Base-by-base conservation (phyloP, 2,888 invertebrate genomes). In the Melieria crassipennis region DNA sequence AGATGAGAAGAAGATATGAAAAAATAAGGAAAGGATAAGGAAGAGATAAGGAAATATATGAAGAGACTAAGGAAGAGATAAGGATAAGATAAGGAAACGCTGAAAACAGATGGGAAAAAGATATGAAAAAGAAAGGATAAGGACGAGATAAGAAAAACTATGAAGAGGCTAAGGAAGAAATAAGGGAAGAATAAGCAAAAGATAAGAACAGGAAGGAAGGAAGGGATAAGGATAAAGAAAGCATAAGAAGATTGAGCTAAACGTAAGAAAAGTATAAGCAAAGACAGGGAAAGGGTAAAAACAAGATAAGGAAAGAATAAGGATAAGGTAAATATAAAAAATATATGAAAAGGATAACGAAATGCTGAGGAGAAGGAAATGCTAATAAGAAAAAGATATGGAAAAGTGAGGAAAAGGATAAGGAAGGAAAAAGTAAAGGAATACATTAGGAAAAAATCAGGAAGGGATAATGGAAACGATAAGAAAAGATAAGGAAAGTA, bases 71-170 rank as follows among this genome's bases (percentile, higher is more conserved):
- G 50, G 11, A 48, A 11, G 11, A 11, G 50, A 11, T 1, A 48
- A 11, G 50, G 50, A 48, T 1, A 11, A 48, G 50, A 10, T 10
- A 48, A 48, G 50, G 50, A 11, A 48, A 7, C 0, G 13, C 11
- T n/a, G 5, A 52, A 4, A 48, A 2, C 16, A 16, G 16, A 16
- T 16, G 16, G 16, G 16, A 16, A 61, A 61, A 61, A 13, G 7
- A 61, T 46, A 61, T 61, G n/a, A 61, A 61, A 61, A 46, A 45
- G 47, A 61, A 61, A 46, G n/a, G 13, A 61, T 46, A 46, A 45
- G n/a, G 7, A 61, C 47, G n/a, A 61, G 47, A 61, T 61, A 45
- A n/a, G n/a, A n/a, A n/a, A n/a, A n/a, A n/a, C n/a, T n/a, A n/a
- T n/a, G n/a, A n/a, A n/a, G n/a, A 46, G n/a, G 13, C 45, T 46